Evolutionary conservation across 1,140 invertebrate species (phyloP).

Genomic region (Pentalonia nigronervosa): DNA sequence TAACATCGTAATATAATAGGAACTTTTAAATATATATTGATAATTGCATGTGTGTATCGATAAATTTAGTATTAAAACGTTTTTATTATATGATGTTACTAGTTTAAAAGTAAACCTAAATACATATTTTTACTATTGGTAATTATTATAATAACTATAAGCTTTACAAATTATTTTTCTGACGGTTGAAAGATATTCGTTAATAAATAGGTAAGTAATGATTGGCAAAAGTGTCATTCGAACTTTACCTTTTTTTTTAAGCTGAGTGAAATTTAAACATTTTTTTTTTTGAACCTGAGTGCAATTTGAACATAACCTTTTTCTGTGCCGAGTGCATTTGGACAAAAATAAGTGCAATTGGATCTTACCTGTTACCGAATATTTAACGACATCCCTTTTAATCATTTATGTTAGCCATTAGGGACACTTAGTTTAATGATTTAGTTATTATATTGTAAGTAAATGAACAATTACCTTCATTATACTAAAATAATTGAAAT

Average conservation of each 20-base stretch:
- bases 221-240: background rate
- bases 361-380: background rate
- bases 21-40: no score
- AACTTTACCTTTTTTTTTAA: no score
- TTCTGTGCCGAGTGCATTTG: no score
- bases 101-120: no score
- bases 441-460: background rate
- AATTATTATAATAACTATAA: background rate
- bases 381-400: background rate
- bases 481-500: background rate
- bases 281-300: no score
- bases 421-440: background rate
- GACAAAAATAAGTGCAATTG: background rate
- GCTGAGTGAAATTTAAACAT: no score
- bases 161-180: background rate
- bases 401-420: background rate
- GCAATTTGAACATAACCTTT: no score
- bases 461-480: background rate
- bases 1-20: no score
- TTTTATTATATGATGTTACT: no score
- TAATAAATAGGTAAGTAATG: background rate
- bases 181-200: background rate
- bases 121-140: no score
- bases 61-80: no score
- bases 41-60: no score